These are phyloP conservation scores for Orthonevra nobilis DNA, from an alignment of 2,888 invertebrate genomes.

Conservation along the genomic window DNA sequence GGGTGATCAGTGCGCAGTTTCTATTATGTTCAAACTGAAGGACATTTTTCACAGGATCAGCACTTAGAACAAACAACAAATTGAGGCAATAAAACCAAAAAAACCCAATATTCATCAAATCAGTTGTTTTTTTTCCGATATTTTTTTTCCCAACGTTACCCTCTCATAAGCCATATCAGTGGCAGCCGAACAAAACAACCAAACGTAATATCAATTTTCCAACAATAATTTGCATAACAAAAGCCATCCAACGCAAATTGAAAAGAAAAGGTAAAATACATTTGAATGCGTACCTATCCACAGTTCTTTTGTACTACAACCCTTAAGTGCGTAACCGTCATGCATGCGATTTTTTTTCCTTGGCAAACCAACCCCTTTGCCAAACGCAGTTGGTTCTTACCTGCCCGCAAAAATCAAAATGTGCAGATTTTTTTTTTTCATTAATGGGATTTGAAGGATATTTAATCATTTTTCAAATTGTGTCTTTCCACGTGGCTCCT, in stretches of 20 bases:
- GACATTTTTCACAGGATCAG: too few species aligned
- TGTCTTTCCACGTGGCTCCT: constrained; percentile 28
- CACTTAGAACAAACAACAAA: too few species aligned
- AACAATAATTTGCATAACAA: constrained; percentile 38
- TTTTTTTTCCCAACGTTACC: too few species aligned
- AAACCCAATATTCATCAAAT: too few species aligned
- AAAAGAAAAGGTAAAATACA: not conserved
- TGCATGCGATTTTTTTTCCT: constrained; percentile 14
- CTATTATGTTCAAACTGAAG: too few species aligned
- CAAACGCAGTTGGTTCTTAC: constrained; percentile 26
- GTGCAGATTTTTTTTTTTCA: constrained; percentile 49
- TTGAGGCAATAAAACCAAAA: too few species aligned
- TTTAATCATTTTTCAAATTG: constrained; percentile 63
- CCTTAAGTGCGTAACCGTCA: constrained; percentile 18
- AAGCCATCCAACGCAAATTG: constrained; percentile 10
- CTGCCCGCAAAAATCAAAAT: constrained; percentile 58
- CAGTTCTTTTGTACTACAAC: constrained; percentile 16
- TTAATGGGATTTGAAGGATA: constrained; percentile 60
- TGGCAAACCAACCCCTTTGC: not conserved
- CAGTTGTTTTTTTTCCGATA: too few species aligned
- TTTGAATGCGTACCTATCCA: not conserved
- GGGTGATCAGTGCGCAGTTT: too few species aligned
- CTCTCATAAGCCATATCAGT: too few species aligned
- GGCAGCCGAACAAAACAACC: too few species aligned
- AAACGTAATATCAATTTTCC: too few species aligned